Evolutionary conservation across 2,797 vertebrate genomes (phyloP), one percentile per base, ranked within the genome.

Genomic region (Sus cebifrons): DNA sequence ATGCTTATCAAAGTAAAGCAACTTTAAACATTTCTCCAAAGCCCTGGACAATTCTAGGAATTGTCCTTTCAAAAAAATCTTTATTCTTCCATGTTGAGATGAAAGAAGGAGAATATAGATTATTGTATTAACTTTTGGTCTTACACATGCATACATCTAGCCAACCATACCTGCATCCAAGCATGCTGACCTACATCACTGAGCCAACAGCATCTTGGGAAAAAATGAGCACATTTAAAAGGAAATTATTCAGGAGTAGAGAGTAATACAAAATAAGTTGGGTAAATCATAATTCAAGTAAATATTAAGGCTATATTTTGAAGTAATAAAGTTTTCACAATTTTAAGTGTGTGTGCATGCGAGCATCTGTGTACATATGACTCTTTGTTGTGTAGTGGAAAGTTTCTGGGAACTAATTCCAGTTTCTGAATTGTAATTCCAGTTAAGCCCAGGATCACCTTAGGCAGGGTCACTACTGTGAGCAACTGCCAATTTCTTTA

Each of bases 341-440:
- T 64, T 77, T 78, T 14, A 32, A 29, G 44, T 49, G 16, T 64
- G 14, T 29, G 13, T 21, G 3, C 67, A 9, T 23, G n/a, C 7
- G 5, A 18, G 25, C 79, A 7, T 54, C 16, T 92, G 25, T 81
- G 36, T 73, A 68, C 5, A 58, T 68, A 17, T 62, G 58, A 86
- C 49, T 74, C 40, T 86, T 58, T 86, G 16, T 58, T 60, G 3
- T 62, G 16, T 52, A 85, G 11, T 82, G 5, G 32, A 91, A 95
- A 12, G 4, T 68, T 95, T 92, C 67, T 88, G 25, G 21, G 32
- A 93, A 64, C 14, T 77, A 91, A 78, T 94, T 94, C 32, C 40
- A 52, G 11, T 88, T 95, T 16, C 32, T 96, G 20, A 82, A 52
- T 84, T 94, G n/a, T 81, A 90, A 71, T 58, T 94, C 16, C 54